phyloP scores from a whole-genome alignment of 2,888 invertebrate species.

The Chrysomela aeneicollis region DNA sequence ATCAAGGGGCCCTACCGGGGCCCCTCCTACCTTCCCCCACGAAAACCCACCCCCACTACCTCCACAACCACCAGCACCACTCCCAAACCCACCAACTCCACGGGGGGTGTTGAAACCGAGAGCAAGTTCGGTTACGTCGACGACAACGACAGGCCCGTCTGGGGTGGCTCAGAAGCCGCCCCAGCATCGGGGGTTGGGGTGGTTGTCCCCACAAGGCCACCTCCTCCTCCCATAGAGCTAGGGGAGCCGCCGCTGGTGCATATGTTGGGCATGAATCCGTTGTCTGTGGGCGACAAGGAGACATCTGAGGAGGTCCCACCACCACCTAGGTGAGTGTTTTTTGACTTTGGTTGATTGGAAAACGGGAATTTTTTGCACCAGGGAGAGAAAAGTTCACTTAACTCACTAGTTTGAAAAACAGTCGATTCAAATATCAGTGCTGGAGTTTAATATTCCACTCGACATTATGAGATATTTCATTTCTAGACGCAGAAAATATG shows the following conservation, averaged over 20 bases:
- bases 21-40: constrained; percentile 51
- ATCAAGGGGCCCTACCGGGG: constrained; percentile 41
- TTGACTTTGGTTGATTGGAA: too few relatives aligned
- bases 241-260: constrained; percentile 46
- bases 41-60: constrained; percentile 2
- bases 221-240: constrained; percentile 25
- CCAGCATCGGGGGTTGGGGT: neutral
- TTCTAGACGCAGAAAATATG: too few relatives aligned
- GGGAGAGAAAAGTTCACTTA: too few relatives aligned
- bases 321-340: neutral
- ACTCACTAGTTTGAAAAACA: neutral
- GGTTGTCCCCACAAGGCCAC: constrained; percentile 29
- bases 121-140: too few relatives aligned
- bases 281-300: constrained; percentile 24
- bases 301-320: neutral
- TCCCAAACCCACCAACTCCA: constrained; percentile 24
- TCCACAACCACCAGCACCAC: constrained; percentile 21
- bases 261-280: constrained; percentile 32
- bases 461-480: too few relatives aligned
- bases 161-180: constrained; percentile 46
- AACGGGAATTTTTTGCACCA: too few relatives aligned
- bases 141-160: constrained; percentile 52
- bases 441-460: too few relatives aligned
- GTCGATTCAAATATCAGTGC: too few relatives aligned
- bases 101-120: too few relatives aligned